phyloP scores from a whole-genome alignment of 1,140 invertebrate genomes.

The Philotrypesis tridentata region DNA sequence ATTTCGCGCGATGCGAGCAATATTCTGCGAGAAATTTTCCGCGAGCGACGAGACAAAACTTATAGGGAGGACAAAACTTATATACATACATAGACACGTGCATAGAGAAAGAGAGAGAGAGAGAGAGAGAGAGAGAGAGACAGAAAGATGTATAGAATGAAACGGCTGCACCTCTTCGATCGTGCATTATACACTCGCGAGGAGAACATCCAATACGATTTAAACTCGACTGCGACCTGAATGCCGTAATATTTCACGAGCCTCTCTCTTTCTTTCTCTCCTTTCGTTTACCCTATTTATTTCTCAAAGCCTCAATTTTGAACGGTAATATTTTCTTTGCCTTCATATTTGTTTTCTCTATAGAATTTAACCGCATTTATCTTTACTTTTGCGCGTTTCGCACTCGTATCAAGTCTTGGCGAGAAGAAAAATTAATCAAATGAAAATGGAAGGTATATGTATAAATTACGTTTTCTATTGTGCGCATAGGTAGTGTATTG shows the following conservation, averaged over 20 bases:
- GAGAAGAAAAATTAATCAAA: no score
- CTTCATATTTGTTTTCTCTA: background rate
- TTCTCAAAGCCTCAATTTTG: background rate
- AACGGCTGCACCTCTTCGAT: background rate
- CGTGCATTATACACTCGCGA: background rate
- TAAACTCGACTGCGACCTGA: background rate
- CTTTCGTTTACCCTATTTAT: background rate
- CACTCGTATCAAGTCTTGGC: no score
- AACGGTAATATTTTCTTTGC: conserved; percentile 32
- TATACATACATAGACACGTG: no score
- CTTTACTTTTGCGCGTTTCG: background rate
- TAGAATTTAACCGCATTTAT: background rate
- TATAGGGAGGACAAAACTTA: background rate
- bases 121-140: background rate
- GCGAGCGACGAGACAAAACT: background rate
- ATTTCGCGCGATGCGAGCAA: background rate
- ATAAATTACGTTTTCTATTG: no score
- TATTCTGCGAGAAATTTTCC: background rate
- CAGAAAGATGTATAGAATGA: no score
- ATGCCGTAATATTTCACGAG: background rate
- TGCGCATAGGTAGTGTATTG: no score
- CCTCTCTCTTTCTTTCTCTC: background rate
- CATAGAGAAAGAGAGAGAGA: no score
- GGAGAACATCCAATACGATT: conserved; percentile 22
- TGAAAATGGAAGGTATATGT: no score